Conservation (phyloP, 2,113 vertebrate genomes). For the Mormyrus iriodes region DNA sequence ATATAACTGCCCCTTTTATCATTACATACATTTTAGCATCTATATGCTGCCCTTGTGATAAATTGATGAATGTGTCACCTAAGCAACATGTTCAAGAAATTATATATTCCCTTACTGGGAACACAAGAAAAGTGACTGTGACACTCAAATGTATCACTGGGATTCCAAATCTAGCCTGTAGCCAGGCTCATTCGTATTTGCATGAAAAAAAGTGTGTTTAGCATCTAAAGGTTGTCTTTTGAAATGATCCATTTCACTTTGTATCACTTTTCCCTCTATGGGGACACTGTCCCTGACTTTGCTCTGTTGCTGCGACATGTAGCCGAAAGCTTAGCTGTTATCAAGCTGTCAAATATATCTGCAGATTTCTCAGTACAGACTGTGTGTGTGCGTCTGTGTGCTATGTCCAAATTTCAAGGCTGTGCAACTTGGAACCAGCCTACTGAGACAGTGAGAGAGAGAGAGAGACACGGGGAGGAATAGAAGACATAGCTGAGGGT, state of each 20-base stretch:
- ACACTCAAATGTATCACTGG: background rate
- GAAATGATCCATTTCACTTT: background rate
- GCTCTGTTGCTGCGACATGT: background rate
- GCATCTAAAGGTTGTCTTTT: background rate
- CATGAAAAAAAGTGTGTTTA: background rate
- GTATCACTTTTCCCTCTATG: background rate
- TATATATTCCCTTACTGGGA: background rate
- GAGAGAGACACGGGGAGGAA: background rate
- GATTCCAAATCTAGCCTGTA: background rate
- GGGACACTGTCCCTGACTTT: background rate
- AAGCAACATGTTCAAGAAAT: background rate
- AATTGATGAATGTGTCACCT: background rate
- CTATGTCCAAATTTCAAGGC: background rate
- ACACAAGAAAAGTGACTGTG: no score
- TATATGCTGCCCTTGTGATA: background rate
- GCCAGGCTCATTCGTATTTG: background rate
- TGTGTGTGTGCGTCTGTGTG: background rate
- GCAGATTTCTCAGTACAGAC: background rate
- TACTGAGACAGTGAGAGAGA: background rate
- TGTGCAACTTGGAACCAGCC: background rate
- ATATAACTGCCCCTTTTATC: background rate
- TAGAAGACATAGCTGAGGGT: background rate
- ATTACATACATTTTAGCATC: background rate
- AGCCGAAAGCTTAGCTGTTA: background rate
- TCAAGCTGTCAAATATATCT: slow-evolving; percentile 10